Conservation (phyloP, 2,113 vertebrate genomes). For the Ammodramus savannarum region DNA sequence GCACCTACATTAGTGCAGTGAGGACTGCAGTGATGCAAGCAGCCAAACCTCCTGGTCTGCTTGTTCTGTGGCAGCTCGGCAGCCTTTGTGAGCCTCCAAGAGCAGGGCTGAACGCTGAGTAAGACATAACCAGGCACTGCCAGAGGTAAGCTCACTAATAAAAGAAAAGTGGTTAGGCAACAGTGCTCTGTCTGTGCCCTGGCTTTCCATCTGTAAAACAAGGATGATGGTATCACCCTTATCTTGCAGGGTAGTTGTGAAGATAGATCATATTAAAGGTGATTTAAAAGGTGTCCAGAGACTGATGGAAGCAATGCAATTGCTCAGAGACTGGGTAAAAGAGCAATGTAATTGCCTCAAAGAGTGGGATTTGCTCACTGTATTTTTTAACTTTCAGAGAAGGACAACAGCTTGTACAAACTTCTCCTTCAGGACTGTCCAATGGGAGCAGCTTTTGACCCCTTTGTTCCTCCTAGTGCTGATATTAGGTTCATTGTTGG, state of each 20-base stretch:
- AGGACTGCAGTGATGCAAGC: not conserved
- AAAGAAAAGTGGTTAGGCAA: conserved; percentile 17
- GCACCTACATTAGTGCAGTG: not conserved
- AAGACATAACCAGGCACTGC: not conserved
- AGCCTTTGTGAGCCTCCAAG: not conserved
- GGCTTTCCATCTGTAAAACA: conserved; percentile 1
- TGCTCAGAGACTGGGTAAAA: not conserved
- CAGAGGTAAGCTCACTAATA: not conserved
- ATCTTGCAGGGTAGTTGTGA: not conserved
- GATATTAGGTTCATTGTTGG: not conserved
- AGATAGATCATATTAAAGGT: conserved; percentile 15
- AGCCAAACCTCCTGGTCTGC: not conserved
- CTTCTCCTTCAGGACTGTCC: not conserved
- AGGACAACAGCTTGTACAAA: not conserved
- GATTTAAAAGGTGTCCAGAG: conserved; percentile 25
- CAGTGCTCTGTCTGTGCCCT: not conserved
- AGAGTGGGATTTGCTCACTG: not conserved
- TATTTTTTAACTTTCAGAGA: not conserved
- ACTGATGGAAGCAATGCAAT: not conserved
- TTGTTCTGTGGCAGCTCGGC: not conserved
- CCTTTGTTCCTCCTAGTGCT: not conserved
- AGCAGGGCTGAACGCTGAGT: not conserved
- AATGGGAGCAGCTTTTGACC: not conserved
- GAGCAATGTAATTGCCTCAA: not conserved
- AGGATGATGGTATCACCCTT: not conserved